Evolutionary conservation across 2,113 vertebrate species (phyloP).

Genomic region (Taxidea taxus): DNA sequence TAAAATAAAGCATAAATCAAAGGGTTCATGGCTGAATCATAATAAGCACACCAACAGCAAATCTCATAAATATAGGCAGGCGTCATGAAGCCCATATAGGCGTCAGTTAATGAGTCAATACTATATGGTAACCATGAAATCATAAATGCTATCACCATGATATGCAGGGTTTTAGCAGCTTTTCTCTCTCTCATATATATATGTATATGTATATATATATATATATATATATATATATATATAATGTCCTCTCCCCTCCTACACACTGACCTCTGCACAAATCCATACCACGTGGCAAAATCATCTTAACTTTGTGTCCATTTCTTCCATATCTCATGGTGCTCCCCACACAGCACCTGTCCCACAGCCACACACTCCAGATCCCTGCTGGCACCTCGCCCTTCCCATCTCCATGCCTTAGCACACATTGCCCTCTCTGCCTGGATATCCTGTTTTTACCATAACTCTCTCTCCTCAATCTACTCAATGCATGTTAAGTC

Average conservation of each 20-base stretch:
- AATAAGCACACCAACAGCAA: constrained; percentile 56
- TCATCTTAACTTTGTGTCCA: background rate
- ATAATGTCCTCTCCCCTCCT: background rate
- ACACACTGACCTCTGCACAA: background rate
- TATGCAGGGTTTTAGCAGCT: constrained; percentile 48
- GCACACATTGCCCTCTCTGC: background rate
- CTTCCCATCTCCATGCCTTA: background rate
- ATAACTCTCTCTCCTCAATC: background rate
- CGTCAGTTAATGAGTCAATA: constrained; percentile 48
- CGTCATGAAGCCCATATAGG: constrained; percentile 50
- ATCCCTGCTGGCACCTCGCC: background rate
- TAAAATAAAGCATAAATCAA: constrained; percentile 72
- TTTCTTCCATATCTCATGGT: background rate
- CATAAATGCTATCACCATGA: background rate
- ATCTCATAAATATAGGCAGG: constrained; percentile 60
- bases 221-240: no score
- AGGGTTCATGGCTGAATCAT: constrained; percentile 56
- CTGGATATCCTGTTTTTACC: background rate
- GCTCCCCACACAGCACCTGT: background rate
- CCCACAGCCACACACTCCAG: background rate
- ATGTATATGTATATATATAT: no score
- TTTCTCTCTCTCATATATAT: constrained; percentile 33
- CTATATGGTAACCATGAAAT: constrained; percentile 39
- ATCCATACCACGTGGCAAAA: background rate
- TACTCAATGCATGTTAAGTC: background rate